Base-by-base conservation (phyloP, 2,113 vertebrate species). In the Alectura lathami region DNA sequence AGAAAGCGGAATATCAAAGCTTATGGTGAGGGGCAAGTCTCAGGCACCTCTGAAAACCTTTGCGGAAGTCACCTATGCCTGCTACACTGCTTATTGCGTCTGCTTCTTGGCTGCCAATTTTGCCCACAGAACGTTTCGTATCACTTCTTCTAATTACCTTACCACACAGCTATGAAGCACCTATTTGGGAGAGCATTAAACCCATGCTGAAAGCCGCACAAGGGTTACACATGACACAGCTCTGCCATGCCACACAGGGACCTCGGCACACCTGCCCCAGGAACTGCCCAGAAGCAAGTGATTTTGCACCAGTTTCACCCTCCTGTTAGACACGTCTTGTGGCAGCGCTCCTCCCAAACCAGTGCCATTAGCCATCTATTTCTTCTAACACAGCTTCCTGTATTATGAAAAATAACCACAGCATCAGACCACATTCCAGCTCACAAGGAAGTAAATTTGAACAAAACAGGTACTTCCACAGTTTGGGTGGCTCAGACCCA, bases 181-280 rank as follows among this genome's bases (percentile, higher is more conserved):
- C 45, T 27, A 34, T 13, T 17, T 42, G n/a, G 24, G 29, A 56
- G n/a, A 69, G 32, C 20, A 27, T 2, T 8, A 79, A 73, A 16
- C 13, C n/a, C 42, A 4, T 10, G 23, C 2, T 9, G 16, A 57
- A 56, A 69, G 67, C 26, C 7, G 15, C 2, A 1, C 1, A 4
- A 43, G 32, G 45, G 26, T 34, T 60, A 42, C 22, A 34, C 50
- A 9, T 47, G 16, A 27, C n/a, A 22, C 36, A 47, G n/a, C 45
- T 17, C 18, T 13, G 42, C 64, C 29, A 34, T 16, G 45, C 53
- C 38, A 30, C 53, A 51, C 5, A 29, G 3, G 9, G 40, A 26
- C 34, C 47, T 20, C 9, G 34, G n/a, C 22, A n/a, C 16, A 17
- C 6, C 27, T 26, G 23, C 16, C 50, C 36, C 85, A 36, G 30